Conservation (phyloP, 2,797 vertebrate genomes). For the Sebastes elongatus region DNA sequence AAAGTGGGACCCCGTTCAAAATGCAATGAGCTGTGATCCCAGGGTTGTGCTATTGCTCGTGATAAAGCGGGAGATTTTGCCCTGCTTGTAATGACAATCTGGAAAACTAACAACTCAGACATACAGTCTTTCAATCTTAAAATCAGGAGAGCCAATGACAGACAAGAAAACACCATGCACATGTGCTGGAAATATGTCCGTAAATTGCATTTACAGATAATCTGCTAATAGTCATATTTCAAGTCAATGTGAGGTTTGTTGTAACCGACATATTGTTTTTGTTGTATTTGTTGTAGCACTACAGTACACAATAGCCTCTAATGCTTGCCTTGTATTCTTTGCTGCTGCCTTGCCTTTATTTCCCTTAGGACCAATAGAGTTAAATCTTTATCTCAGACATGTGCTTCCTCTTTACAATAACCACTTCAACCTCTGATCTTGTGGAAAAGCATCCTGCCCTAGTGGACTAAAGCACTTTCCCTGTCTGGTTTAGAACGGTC, state of each 20-base stretch:
- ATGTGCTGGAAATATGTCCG: neutral
- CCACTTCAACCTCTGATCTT: constrained; percentile 26
- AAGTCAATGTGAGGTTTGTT: neutral
- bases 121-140: neutral
- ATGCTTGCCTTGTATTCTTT: neutral
- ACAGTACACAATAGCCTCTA: neutral
- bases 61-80: neutral
- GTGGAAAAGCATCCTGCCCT: constrained; percentile 17
- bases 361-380: constrained; percentile 1
- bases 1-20: constrained; percentile 37
- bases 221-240: neutral
- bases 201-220: neutral
- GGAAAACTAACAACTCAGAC: neutral
- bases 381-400: constrained; percentile 23
- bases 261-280: neutral
- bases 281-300: neutral
- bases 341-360: constrained; percentile 4
- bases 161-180: neutral
- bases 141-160: neutral
- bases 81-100: constrained; percentile 10
- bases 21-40: constrained; percentile 31
- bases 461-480: constrained; percentile 4
- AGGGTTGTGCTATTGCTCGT: constrained; percentile 9
- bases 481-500: neutral
- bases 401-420: constrained; percentile 25